Evolutionary conservation across 2,113 vertebrate species (phyloP).

Genomic region (Dasyurus viverrinus): DNA sequence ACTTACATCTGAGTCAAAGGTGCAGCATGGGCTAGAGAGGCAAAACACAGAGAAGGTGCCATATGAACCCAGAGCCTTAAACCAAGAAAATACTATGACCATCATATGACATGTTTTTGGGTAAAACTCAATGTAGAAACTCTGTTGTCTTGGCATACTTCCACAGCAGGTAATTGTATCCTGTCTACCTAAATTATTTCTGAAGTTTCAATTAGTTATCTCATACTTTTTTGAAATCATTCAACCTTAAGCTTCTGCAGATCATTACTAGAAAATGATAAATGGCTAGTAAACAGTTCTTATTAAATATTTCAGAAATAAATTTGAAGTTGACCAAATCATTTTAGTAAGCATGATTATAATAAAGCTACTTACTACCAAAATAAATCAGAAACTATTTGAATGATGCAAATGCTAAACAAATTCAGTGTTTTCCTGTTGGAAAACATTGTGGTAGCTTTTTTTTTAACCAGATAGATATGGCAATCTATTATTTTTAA

Average conservation of each 20-base stretch:
- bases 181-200: slow-evolving; percentile 66
- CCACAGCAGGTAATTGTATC: slow-evolving; percentile 65
- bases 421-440: neutral
- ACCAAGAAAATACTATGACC: slow-evolving; percentile 34
- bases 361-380: neutral
- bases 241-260: slow-evolving; percentile 26
- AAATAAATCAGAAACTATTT: neutral
- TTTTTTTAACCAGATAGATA: neutral
- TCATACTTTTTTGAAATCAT: slow-evolving; percentile 47
- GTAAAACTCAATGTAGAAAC: slow-evolving; percentile 43
- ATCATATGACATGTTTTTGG: neutral
- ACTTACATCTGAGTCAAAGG: slow-evolving; percentile 8
- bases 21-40: slow-evolving; percentile 11
- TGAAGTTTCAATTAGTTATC: slow-evolving; percentile 64
- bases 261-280: neutral
- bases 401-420: neutral
- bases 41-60: neutral
- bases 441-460: neutral
- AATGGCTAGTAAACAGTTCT: neutral
- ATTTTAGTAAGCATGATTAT: slow-evolving; percentile 9
- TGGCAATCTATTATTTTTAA: neutral
- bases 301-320: neutral
- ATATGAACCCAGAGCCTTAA: slow-evolving; percentile 22
- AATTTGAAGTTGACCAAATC: neutral
- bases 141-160: slow-evolving; percentile 38